A percentile compares a stretch with the other conserved stretches of the same genome.
These are phyloP conservation scores for Pseudochromis fuscus DNA, from an alignment of 2,797 vertebrate species.

Conservation along the genomic window DNA sequence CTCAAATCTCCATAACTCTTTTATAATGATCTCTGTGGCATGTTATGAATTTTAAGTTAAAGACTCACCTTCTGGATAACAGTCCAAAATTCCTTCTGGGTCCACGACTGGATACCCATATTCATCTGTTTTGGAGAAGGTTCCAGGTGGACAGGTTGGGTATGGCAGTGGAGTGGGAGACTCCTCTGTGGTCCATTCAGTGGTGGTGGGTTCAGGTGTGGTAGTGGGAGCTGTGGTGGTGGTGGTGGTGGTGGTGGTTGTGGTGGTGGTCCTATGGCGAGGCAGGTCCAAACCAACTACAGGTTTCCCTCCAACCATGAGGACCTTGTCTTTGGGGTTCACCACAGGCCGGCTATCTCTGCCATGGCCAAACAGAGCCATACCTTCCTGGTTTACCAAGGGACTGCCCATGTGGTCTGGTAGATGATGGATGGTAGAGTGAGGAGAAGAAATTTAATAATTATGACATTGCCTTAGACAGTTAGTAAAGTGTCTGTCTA, in stretches of 20 bases:
- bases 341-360: constrained; percentile 92
- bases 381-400: constrained; percentile 92
- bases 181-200: constrained; percentile 84
- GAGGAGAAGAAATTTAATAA: neutral
- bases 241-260: constrained; percentile 83
- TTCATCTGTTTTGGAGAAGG: constrained; percentile 86
- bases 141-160: constrained; percentile 93
- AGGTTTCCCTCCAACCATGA: constrained; percentile 95
- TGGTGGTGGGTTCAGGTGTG: constrained; percentile 86
- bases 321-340: constrained; percentile 93
- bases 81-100: constrained; percentile 88
- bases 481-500: neutral
- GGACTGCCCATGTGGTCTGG: constrained; percentile 95
- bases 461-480: constrained; percentile 3
- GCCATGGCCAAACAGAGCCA: constrained; percentile 94
- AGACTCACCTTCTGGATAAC: constrained; percentile 91
- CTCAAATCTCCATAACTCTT: constrained; percentile 5
- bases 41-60: neutral
- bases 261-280: constrained; percentile 79
- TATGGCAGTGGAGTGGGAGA: constrained; percentile 62
- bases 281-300: constrained; percentile 91
- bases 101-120: constrained; percentile 87
- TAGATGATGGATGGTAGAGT: constrained; percentile 6
- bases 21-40: neutral
- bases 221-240: constrained; percentile 77